These are phyloP conservation scores for Bombyx huttoni DNA, from an alignment of 2,888 invertebrate genomes.

Conservation along the genomic window DNA sequence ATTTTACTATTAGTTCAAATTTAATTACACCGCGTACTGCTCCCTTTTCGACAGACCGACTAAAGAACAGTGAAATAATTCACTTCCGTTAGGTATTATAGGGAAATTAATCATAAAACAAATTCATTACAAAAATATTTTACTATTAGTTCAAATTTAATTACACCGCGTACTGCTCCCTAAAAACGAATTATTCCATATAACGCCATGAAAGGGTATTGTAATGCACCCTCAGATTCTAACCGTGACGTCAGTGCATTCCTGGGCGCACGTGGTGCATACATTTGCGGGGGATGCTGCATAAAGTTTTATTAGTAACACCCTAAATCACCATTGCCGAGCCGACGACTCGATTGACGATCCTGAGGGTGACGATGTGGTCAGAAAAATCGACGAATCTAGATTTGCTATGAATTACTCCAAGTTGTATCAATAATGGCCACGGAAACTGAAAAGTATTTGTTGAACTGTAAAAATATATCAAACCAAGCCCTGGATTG, in stretches of 20 bases:
- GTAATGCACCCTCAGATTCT: conserved; percentile 28
- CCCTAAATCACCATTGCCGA: background rate
- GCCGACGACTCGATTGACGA: background rate
- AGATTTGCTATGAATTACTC: no score
- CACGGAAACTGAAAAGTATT: no score
- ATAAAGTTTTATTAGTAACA: background rate
- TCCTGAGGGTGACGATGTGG: background rate
- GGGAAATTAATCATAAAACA: background rate
- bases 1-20: background rate
- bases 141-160: background rate
- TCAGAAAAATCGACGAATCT: no score
- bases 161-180: background rate
- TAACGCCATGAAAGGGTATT: conserved; percentile 26
- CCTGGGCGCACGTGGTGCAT: conserved; percentile 51
- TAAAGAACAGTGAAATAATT: no score
- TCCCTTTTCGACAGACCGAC: no score
- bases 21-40: background rate
- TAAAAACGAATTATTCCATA: conserved; percentile 32
- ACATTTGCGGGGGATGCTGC: conserved; percentile 11
- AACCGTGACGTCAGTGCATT: conserved; percentile 30
- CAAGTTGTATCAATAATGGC: no score
- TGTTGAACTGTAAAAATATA: no score
- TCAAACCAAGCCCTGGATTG: no score
- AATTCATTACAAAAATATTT: background rate
- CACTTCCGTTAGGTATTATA: background rate